A percentile compares a stretch with the other conserved stretches of the same genome.
Evolutionary conservation across 2,888 invertebrate genomes (phyloP).

Genomic region (Coronaproctus castanopsis): DNA sequence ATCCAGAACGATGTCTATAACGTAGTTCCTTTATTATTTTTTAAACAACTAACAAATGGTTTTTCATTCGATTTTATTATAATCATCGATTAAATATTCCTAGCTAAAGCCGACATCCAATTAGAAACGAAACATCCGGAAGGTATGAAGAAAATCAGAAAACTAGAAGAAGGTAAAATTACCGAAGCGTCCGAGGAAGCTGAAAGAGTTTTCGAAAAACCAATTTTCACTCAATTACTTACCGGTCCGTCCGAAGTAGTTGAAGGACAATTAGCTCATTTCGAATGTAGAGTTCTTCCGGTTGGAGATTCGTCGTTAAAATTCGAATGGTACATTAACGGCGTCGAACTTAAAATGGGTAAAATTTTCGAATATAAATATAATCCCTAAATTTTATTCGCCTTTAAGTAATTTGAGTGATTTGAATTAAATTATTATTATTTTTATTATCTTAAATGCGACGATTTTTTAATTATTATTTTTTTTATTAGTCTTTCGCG

Average conservation of each 20-base stretch:
- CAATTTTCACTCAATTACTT: slow-evolving; percentile 71
- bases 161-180: slow-evolving; percentile 55
- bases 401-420: too few species aligned
- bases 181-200: slow-evolving; percentile 45
- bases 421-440: too few species aligned
- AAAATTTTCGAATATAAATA: slow-evolving; percentile 21
- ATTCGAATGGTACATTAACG: slow-evolving; percentile 92
- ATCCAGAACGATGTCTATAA: too few species aligned
- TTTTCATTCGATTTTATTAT: too few species aligned
- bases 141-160: slow-evolving; percentile 67
- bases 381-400: too few species aligned
- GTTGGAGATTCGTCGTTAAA: slow-evolving; percentile 80
- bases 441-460: too few species aligned
- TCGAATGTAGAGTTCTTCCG: slow-evolving; percentile 76
- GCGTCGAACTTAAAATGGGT: slow-evolving; percentile 79
- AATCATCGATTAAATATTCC: too few species aligned
- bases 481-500: too few species aligned
- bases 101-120: slow-evolving; percentile 67
- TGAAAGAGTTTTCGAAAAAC: slow-evolving; percentile 68
- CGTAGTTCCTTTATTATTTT: too few species aligned
- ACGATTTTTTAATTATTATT: too few species aligned
- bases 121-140: slow-evolving; percentile 82
- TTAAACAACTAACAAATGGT: too few species aligned
- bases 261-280: slow-evolving; percentile 80
- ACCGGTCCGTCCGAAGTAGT: slow-evolving; percentile 74